Evolutionary conservation across 1,140 invertebrate genomes (phyloP).

Genomic region (Campoletis sonorensis): DNA sequence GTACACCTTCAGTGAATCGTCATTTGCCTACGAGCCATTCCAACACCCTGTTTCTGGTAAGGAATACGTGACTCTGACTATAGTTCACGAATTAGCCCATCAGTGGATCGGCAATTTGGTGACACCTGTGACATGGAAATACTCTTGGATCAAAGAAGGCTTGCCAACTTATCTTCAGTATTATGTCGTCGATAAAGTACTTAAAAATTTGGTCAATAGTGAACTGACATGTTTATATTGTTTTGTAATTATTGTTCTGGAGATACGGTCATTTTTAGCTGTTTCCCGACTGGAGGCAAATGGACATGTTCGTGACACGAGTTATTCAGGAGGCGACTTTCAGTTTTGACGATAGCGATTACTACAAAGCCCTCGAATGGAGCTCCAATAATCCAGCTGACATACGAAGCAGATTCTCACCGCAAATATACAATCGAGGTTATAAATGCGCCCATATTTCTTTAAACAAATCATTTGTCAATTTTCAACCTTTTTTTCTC

Average conservation of each 20-base stretch:
- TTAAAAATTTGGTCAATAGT: not conserved
- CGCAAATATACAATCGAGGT: slow-evolving; percentile 21
- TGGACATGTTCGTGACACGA: slow-evolving; percentile 55
- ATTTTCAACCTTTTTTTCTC: not conserved
- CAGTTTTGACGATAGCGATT: slow-evolving; percentile 64
- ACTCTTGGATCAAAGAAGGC: slow-evolving; percentile 77
- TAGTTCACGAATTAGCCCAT: slow-evolving; percentile 82
- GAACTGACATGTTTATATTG: slow-evolving; percentile 2
- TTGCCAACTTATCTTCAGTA: slow-evolving; percentile 75
- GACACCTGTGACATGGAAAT: slow-evolving; percentile 76
- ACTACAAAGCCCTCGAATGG: slow-evolving; percentile 49
- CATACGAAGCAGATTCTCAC: slow-evolving; percentile 48
- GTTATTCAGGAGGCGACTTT: slow-evolving; percentile 67
- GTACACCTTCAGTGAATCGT: slow-evolving; percentile 55
- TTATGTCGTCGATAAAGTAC: slow-evolving; percentile 60
- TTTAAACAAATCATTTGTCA: not conserved
- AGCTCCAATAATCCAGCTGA: slow-evolving; percentile 49
- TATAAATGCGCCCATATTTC: slow-evolving; percentile 22
- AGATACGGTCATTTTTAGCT: slow-evolving; percentile 54
- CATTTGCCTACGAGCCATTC: slow-evolving; percentile 62
- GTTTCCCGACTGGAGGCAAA: slow-evolving; percentile 69
- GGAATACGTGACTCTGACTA: slow-evolving; percentile 74
- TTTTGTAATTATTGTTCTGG: not conserved
- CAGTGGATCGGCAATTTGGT: slow-evolving; percentile 81
- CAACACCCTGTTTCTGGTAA: slow-evolving; percentile 55